These are phyloP conservation scores for Therioaphis trifolii DNA, from an alignment of 2,888 invertebrate genomes.

Conservation along the genomic window DNA sequence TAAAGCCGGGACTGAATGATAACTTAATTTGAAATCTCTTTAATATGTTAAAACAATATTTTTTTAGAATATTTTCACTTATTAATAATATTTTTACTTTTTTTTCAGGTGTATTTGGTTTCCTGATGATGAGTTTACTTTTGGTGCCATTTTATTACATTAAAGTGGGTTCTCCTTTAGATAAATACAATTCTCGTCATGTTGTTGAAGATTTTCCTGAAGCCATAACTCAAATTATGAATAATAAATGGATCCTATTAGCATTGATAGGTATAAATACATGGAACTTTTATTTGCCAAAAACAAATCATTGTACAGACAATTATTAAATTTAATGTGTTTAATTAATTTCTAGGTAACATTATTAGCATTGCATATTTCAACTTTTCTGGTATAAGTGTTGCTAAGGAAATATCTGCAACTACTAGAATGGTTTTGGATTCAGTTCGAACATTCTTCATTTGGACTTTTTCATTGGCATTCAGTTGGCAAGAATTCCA, in stretches of 20 bases:
- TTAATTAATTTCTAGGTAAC: constrained; percentile 75
- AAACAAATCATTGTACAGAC: not conserved
- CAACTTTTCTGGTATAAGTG: constrained; percentile 90
- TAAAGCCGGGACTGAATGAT: no score
- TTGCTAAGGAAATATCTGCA: constrained; percentile 93
- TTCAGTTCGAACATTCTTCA: constrained; percentile 87
- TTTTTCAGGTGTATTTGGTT: constrained; percentile 76
- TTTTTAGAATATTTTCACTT: constrained; percentile 1
- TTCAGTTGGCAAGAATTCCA: constrained; percentile 85
- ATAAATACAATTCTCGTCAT: constrained; percentile 76
- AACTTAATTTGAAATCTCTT: no score
- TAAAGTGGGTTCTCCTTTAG: constrained; percentile 80
- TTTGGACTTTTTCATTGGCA: constrained; percentile 84
- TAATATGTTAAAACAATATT: no score
- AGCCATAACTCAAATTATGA: constrained; percentile 84
- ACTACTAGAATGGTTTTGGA: constrained; percentile 92
- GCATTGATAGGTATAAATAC: constrained; percentile 75
- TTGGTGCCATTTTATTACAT: constrained; percentile 86
- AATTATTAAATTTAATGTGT: constrained; percentile 8
- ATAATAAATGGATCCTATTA: constrained; percentile 74
- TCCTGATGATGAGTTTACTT: constrained; percentile 74
- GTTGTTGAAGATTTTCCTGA: constrained; percentile 88
- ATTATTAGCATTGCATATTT: constrained; percentile 91
- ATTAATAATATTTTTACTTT: not conserved
- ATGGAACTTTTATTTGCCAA: not conserved